Percentiles rank a stretch among this genome's conserved stretches.
These are phyloP conservation scores for Hydroisotoma schaefferi DNA, from an alignment of 2,888 invertebrate genomes.

Conservation along the genomic window DNA sequence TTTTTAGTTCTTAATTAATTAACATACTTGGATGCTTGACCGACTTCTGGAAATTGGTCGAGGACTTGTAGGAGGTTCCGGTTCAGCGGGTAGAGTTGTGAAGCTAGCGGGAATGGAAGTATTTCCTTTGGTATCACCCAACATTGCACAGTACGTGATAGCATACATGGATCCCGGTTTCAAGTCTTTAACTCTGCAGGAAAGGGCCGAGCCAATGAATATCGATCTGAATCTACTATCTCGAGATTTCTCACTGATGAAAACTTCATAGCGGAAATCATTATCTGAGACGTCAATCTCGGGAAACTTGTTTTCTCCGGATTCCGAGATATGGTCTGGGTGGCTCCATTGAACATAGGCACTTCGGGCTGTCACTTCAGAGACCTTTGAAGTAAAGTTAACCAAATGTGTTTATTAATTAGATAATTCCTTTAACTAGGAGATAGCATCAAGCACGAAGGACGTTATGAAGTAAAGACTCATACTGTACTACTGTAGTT, in stretches of 20 bases:
- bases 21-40: conserved; percentile 38
- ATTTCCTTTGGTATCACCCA: conserved; percentile 70
- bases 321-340: conserved; percentile 57
- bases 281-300: conserved; percentile 60
- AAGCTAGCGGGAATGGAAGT: conserved; percentile 75
- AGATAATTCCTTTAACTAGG: not conserved
- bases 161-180: conserved; percentile 84
- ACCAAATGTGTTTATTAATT: not conserved
- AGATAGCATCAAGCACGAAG: not conserved
- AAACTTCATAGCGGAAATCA: conserved; percentile 74
- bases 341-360: conserved; percentile 81
- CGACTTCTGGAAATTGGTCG: conserved; percentile 39
- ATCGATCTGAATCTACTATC: conserved; percentile 81
- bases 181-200: conserved; percentile 74
- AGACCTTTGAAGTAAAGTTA: conserved; percentile 67
- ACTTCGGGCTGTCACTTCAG: conserved; percentile 76
- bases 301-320: conserved; percentile 55
- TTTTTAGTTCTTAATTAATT: not conserved
- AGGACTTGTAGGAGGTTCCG: conserved; percentile 61
- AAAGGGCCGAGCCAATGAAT: conserved; percentile 71
- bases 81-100: conserved; percentile 75
- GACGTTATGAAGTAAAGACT: not conserved
- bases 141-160: conserved; percentile 72
- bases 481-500: not conserved
- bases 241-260: conserved; percentile 71